Evolutionary conservation across 2,888 invertebrate species (phyloP).

Genomic region (Troides helena): DNA sequence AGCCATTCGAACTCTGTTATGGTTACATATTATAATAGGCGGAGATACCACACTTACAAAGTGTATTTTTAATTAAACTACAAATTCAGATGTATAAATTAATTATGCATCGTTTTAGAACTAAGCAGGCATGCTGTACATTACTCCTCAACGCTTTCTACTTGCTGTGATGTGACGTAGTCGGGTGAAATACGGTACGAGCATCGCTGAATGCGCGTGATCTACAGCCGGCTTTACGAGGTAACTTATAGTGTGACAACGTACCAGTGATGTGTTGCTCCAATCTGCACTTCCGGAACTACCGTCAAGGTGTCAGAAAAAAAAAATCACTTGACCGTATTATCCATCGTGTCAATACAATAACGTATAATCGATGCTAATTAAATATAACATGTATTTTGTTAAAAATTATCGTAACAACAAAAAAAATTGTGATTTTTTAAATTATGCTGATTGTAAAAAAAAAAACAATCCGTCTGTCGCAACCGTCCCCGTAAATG

Average conservation of each 20-base stretch:
- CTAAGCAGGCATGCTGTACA: constrained; percentile 65
- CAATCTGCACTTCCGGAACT: background rate
- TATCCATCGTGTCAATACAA: background rate
- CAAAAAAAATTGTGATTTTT: constrained; percentile 19
- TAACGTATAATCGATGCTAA: background rate
- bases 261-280: background rate
- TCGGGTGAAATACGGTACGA: constrained; percentile 52
- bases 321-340: background rate
- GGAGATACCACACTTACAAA: constrained; percentile 78
- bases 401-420: background rate
- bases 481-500: constrained; percentile 30
- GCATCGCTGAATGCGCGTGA: constrained; percentile 22
- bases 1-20: constrained; percentile 73
- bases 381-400: background rate
- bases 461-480: background rate
- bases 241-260: constrained; percentile 21
- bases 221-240: constrained; percentile 16
- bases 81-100: constrained; percentile 75
- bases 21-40: constrained; percentile 79
- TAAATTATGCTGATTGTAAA: constrained; percentile 14
- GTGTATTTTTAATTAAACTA: constrained; percentile 74
- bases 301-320: background rate
- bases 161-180: constrained; percentile 72
- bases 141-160: constrained; percentile 47
- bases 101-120: constrained; percentile 75